phyloP scores from a whole-genome alignment of 2,797 vertebrate species.

The Sebastes cheni region DNA sequence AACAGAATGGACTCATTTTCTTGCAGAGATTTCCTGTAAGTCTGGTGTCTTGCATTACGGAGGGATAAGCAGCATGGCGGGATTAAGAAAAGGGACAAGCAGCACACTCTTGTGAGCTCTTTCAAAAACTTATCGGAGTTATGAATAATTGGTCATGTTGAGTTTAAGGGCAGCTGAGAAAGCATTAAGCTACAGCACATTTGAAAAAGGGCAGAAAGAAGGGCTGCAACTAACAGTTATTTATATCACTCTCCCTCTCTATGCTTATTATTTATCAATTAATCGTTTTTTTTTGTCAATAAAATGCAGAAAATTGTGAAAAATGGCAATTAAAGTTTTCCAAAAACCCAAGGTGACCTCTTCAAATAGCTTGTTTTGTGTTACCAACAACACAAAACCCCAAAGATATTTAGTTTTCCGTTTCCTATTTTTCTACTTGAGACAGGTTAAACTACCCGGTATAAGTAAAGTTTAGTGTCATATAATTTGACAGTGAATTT shows the following conservation, averaged over 20 bases:
- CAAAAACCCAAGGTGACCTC: too few species aligned
- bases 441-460: neutral
- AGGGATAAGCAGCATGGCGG: slow-evolving; percentile 3
- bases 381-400: neutral
- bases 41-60: neutral
- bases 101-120: neutral
- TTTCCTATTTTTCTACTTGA: neutral
- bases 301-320: neutral
- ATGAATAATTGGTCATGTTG: neutral
- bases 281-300: neutral
- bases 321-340: too few species aligned
- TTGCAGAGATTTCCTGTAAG: neutral
- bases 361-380: neutral
- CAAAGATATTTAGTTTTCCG: neutral
- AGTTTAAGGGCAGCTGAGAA: neutral
- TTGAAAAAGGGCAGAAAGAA: neutral
- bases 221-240: neutral
- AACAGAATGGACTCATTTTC: slow-evolving; percentile 14
- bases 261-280: neutral
- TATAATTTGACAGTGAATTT: neutral
- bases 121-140: neutral
- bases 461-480: neutral
- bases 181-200: neutral
- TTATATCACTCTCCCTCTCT: neutral
- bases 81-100: slow-evolving; percentile 2